Evolutionary conservation across 2,113 vertebrate species (phyloP).

Genomic region (Pseudonaja textilis): DNA sequence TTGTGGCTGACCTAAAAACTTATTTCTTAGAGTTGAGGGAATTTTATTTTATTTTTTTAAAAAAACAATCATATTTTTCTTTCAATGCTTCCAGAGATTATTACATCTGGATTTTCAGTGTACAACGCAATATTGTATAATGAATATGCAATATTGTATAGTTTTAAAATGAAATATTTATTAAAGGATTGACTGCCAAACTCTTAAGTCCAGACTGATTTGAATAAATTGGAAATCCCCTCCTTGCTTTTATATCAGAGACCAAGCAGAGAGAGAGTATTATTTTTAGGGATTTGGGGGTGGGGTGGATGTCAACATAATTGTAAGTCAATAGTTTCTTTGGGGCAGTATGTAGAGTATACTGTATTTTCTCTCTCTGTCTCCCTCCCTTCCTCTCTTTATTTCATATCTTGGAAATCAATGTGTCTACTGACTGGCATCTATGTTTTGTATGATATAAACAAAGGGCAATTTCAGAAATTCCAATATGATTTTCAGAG

Average conservation of each 20-base stretch:
- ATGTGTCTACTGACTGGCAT: neutral
- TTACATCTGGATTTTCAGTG: neutral
- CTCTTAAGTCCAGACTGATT: neutral
- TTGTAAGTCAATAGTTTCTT: neutral
- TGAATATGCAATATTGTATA: neutral
- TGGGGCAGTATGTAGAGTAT: neutral
- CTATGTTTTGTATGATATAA: too few species aligned
- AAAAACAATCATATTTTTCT: neutral
- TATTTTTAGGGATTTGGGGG: neutral
- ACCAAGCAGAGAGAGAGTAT: neutral
- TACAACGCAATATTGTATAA: neutral
- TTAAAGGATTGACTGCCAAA: neutral
- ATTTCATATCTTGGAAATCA: neutral
- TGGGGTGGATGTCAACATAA: neutral
- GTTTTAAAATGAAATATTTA: neutral
- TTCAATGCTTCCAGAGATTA: neutral
- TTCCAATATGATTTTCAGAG: neutral
- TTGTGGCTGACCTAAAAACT: slow-evolving; percentile 9
- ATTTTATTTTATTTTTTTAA: neutral
- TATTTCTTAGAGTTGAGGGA: neutral
- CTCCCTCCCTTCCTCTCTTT: neutral
- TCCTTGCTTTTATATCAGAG: neutral
- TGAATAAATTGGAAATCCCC: neutral
- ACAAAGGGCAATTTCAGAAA: neutral
- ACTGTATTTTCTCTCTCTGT: neutral